Percentiles rank a stretch among this genome's conserved stretches.
phyloP scores from a whole-genome alignment of 2,113 vertebrate species.

The Plecotus auritus region DNA sequence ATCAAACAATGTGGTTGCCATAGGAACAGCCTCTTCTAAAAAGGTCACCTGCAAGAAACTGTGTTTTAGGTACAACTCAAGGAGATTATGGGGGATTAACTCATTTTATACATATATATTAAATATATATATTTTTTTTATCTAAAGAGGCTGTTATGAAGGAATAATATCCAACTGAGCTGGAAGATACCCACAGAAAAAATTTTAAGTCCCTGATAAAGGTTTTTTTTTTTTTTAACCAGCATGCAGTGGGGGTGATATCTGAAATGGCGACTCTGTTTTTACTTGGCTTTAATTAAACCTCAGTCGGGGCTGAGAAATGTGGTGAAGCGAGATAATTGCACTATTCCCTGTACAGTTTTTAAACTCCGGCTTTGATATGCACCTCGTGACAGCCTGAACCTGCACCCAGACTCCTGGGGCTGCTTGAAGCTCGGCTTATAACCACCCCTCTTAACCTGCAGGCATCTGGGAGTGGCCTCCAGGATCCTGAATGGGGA shows the following conservation, averaged over 20 bases:
- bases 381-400: conserved; percentile 68
- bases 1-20: conserved; percentile 85
- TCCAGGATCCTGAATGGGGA: neutral
- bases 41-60: conserved; percentile 85
- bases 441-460: conserved; percentile 53
- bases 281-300: conserved; percentile 89
- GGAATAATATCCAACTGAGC: conserved; percentile 71
- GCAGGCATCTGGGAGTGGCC: neutral
- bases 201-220: conserved; percentile 71
- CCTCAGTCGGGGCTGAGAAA: conserved; percentile 85
- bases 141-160: conserved; percentile 63
- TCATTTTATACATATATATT: conserved; percentile 72
- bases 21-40: conserved; percentile 86
- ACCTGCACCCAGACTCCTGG: conserved; percentile 67
- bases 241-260: conserved; percentile 75
- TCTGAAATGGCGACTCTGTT: conserved; percentile 79
- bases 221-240: conserved; percentile 53
- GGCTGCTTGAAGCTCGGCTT: conserved; percentile 56
- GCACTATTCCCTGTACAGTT: conserved; percentile 80
- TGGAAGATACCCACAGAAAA: conserved; percentile 62
- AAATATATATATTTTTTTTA: conserved; percentile 69
- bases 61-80: conserved; percentile 86
- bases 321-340: conserved; percentile 86
- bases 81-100: conserved; percentile 86
- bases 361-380: conserved; percentile 72